phyloP scores from a whole-genome alignment of 2,113 vertebrate species.

The Chrysochloris asiatica region DNA sequence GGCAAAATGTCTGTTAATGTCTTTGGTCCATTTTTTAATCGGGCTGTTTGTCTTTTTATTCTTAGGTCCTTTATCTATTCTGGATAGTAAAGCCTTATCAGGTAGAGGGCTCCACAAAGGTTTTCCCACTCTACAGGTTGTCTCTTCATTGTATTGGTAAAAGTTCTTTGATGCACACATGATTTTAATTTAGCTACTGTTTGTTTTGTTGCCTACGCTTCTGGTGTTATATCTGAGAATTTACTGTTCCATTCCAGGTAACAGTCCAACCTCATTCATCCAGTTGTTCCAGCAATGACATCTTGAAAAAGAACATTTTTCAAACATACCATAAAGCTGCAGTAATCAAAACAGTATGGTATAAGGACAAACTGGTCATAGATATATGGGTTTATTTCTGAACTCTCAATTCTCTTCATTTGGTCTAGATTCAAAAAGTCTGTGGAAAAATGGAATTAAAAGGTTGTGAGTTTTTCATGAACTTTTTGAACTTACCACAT shows the following conservation, averaged over 20 bases:
- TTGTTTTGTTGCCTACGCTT: not conserved
- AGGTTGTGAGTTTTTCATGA: no score
- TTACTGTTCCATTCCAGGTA: not conserved
- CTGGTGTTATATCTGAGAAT: not conserved
- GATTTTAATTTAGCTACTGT: not conserved
- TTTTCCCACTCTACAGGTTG: not conserved
- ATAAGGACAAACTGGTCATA: not conserved
- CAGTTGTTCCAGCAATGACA: not conserved
- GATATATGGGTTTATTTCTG: not conserved
- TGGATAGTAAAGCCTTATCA: not conserved
- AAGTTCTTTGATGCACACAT: not conserved
- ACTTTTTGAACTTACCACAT: not conserved
- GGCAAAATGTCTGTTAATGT: not conserved
- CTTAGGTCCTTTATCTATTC: not conserved
- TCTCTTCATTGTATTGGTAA: not conserved
- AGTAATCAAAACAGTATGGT: not conserved
- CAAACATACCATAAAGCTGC: not conserved
- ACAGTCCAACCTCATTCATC: not conserved
- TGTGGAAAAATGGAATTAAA: no score
- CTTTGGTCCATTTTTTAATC: not conserved
- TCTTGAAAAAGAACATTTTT: not conserved
- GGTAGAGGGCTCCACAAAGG: not conserved
- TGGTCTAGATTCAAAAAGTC: not conserved
- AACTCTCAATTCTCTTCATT: not conserved
- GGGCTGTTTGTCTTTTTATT: not conserved